phyloP scores from a whole-genome alignment of 2,797 vertebrate species.

The Taenioides sp. region DNA sequence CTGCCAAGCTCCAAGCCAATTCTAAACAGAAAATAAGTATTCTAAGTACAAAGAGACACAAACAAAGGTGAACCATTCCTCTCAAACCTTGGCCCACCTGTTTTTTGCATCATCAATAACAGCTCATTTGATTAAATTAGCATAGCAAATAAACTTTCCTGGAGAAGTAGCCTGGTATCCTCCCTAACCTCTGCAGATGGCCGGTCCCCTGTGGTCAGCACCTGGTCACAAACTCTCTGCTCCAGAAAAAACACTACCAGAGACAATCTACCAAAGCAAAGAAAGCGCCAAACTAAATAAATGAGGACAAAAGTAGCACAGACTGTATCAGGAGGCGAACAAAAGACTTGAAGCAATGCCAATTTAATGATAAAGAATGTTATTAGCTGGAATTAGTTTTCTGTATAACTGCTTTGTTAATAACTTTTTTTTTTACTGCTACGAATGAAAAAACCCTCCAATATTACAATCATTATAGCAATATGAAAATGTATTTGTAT shows the following conservation, averaged over 20 bases:
- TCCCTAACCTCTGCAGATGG: conserved; percentile 1
- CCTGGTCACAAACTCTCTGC: conserved; percentile 8
- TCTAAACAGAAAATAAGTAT: no score
- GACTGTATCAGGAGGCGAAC: conserved; percentile 22
- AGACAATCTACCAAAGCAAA: conserved; percentile 18
- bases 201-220: neutral
- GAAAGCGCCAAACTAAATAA: conserved; percentile 8
- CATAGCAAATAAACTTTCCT: neutral
- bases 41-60: no score
- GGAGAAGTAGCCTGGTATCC: neutral
- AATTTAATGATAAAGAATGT: conserved; percentile 35
- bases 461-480: neutral
- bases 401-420: conserved; percentile 17
- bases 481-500: neutral
- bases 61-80: neutral
- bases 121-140: neutral
- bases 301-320: conserved; percentile 9
- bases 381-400: conserved; percentile 41
- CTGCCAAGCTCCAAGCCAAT: no score
- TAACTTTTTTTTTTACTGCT: conserved; percentile 4
- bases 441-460: neutral
- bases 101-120: neutral
- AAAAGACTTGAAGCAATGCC: conserved; percentile 26
- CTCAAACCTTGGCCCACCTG: neutral
- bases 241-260: neutral